Evolutionary conservation across 2,113 vertebrate genomes (phyloP), one percentile per base, ranked within the genome.

Genomic region (Petroica traversi): DNA sequence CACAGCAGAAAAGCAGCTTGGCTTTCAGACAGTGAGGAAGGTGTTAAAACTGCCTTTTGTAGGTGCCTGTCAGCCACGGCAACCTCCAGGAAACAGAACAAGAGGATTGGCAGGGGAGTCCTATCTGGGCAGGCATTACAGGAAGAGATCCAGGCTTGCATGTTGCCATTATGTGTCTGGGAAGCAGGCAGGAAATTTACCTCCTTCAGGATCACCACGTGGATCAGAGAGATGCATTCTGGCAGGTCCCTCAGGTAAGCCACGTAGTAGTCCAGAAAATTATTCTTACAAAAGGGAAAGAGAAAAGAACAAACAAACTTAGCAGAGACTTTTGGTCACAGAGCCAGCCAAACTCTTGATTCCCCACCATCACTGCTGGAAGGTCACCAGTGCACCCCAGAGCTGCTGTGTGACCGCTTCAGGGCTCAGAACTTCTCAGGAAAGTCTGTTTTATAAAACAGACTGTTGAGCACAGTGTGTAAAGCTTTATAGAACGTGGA

Each of bases 231-330:
- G 84, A 99, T 98, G 95, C 99, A 99, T 92, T 99, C 99, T 19
- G 99, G 99, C 41, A 99, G 97, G 91, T 99, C 99, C 96, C 99
- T 99, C 95, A 99, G 97, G 95, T 99, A 99, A 49, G 99, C 99
- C 89, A 99, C 98, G 3, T 99, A 99, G 90, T 99, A 99, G 94
- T 99, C 99, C 97, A 99, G 97, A 97, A 99, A 99, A 81, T 99
- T 99, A 85, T 99, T 99, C 99, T 99, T 97, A 64, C 87, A 89
- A 97, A 92, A 84, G 78, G 75, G 76, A 55, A 93, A 91, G 67
- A 55, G 31, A 92, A 63, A 75, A 92, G 49, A 79, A 71, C 15
- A 71, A 58, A 38, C 17, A 78, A 76, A 88, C 11, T 74, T 89
- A 52, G 57, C 31, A 66, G 61, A 67, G 11, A 19, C 38, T 62